Percentiles rank a stretch among this genome's conserved stretches.
phyloP scores from a whole-genome alignment of 2,113 vertebrate species.

The Embiotoca jacksoni region DNA sequence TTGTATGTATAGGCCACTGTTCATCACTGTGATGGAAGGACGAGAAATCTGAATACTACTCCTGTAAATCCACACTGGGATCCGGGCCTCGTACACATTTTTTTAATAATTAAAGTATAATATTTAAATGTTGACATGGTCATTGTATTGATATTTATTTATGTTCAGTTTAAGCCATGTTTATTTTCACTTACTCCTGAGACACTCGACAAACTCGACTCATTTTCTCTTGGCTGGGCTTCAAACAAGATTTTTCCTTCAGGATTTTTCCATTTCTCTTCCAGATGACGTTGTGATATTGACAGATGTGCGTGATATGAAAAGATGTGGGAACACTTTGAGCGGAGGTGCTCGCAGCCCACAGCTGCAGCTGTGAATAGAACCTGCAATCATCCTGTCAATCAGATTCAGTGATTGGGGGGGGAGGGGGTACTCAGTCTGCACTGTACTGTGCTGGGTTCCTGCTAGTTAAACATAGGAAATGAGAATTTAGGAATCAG shows the following conservation, averaged over 20 bases:
- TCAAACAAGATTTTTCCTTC: constrained; percentile 26
- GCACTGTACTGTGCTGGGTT: background rate
- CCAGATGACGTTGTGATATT: constrained; percentile 53
- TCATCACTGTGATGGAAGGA: background rate
- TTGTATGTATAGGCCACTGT: constrained; percentile 2
- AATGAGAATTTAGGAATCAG: background rate
- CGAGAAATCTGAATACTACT: background rate
- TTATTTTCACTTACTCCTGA: background rate
- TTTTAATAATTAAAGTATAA: too few species aligned
- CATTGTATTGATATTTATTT: background rate
- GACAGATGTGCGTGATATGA: constrained; percentile 44
- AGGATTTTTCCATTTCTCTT: background rate
- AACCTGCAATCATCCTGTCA: constrained; percentile 53
- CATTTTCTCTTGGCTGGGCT: constrained; percentile 12
- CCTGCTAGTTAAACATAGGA: background rate
- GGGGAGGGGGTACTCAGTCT: background rate
- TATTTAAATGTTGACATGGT: background rate
- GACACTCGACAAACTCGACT: background rate
- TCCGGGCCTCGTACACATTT: background rate
- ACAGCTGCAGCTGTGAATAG: constrained; percentile 55
- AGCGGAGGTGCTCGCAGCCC: constrained; percentile 27
- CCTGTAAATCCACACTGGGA: background rate
- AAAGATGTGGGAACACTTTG: constrained; percentile 37
- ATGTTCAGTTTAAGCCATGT: background rate
- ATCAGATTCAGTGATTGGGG: constrained; percentile 23